Base-by-base conservation (phyloP, 1,140 invertebrate species). In the Zaprionus ornatus region DNA sequence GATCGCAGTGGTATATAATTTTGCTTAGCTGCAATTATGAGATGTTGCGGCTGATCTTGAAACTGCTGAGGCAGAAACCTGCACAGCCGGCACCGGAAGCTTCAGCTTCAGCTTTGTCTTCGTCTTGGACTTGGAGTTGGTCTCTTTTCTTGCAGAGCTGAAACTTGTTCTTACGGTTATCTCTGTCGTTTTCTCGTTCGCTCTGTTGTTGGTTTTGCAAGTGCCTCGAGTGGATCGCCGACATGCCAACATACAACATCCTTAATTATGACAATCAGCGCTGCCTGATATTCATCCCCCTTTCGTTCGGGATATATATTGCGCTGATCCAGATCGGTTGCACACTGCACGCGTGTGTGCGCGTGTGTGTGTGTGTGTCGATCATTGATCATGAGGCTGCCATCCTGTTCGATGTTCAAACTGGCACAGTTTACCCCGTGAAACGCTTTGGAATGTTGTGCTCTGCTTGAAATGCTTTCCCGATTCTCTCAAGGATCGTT, bases 201-300 rank as follows among this genome's bases (percentile, higher is more conserved):
- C 40, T 2, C n/a, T 17, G 19, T 21, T 84, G 85, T 87, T 77
- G 80, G 73, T 88, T 87, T 73, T 87, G 50, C 83, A 79, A 86
- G 83, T 86, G 83, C 80, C 80, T 74, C 62, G 57, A 82, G 84
- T 80, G 80, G 62, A 62, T 21, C 19, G 17, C n/a, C n/a, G 17
- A 77, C 80, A 88, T 87, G 85, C 85, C 80, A 88, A 70, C 83
- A 84, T 73, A 77, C 85, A 88, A 79, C 84, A 90, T 88, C 84
- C 85, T 90, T 90, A 88, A 88, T 88, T 90, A 88, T 88, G 85
- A 88, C 84, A 90, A 88, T 90, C 85, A 90, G 79, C 84, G 67
- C 84, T 75, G 84, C 74, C 80, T 80, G 80, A 84, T 78, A 78
- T 67, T 80, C 79, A 74, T 81, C 72, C 68, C 9, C 23, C 13